Conservation (phyloP, 37 sponge, comb jelly and placozoan species). For the Hormiphora californensis region DNA sequence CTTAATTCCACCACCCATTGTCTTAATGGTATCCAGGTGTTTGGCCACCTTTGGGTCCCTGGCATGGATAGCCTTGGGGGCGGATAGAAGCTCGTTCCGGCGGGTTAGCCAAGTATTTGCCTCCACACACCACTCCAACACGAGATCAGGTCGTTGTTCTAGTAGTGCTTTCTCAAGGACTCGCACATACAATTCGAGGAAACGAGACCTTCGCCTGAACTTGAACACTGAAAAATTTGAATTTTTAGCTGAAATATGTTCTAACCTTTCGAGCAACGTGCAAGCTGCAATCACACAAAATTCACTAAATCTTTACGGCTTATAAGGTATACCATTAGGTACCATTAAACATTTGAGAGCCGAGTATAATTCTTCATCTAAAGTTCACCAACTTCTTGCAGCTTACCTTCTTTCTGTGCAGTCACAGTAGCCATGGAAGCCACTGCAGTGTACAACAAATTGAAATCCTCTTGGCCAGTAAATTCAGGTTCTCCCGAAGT, state of each 20-base stretch:
- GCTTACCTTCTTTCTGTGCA: constrained; percentile 77
- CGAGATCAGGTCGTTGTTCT: constrained; percentile 58
- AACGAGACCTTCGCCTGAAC: constrained; percentile 77
- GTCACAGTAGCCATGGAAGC: constrained; percentile 49
- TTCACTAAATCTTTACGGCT: too few relatives aligned
- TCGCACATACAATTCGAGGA: constrained; percentile 77
- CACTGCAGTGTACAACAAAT: constrained; percentile 66
- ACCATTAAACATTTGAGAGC: neutral
- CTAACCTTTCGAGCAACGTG: too few relatives aligned
- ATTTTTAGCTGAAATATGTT: too few relatives aligned
- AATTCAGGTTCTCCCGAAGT: constrained; percentile 58
- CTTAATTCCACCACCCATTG: neutral
- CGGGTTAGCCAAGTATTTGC: constrained; percentile 69
- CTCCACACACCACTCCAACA: constrained; percentile 69
- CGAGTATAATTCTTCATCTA: neutral
- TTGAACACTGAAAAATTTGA: constrained; percentile 72
- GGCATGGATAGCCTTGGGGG: constrained; percentile 29
- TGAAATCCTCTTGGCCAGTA: constrained; percentile 78
- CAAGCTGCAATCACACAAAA: neutral
- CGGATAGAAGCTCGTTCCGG: constrained; percentile 65
- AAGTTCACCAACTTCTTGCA: neutral
- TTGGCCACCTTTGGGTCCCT: constrained; percentile 8
- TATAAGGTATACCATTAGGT: too few relatives aligned
- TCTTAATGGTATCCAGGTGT: neutral
- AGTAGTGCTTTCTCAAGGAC: constrained; percentile 60